phyloP scores from a whole-genome alignment of 2,113 vertebrate genomes.

The Cephalophus harveyi region DNA sequence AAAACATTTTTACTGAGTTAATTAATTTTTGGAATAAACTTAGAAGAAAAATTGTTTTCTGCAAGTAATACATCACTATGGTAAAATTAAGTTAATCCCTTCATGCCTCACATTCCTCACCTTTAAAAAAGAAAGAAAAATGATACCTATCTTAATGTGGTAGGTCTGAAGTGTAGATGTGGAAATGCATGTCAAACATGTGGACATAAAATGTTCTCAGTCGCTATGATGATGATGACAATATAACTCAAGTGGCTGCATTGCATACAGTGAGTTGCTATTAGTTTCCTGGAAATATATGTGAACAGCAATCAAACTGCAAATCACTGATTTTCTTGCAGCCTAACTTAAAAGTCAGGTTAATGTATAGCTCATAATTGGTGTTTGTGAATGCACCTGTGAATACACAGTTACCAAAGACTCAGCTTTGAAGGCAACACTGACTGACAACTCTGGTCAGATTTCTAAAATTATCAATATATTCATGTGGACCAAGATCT shows the following conservation, averaged over 20 bases:
- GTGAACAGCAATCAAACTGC: neutral
- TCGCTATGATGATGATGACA: neutral
- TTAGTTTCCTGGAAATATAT: neutral
- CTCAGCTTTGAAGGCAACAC: constrained; percentile 17
- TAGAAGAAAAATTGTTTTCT: neutral
- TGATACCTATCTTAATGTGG: too few relatives aligned
- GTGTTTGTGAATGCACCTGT: neutral
- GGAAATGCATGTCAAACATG: neutral
- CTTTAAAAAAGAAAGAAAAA: neutral
- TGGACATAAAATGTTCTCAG: neutral
- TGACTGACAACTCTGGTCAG: constrained; percentile 14
- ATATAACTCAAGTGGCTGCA: neutral
- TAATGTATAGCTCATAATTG: constrained; percentile 28
- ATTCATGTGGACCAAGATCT: neutral
- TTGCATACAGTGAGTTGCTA: neutral
- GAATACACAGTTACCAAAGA: constrained; percentile 30
- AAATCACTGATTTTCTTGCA: constrained; percentile 18
- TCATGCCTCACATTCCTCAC: neutral
- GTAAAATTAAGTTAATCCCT: neutral
- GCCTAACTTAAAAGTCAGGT: constrained; percentile 47
- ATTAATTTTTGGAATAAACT: neutral
- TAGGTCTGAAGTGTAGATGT: neutral
- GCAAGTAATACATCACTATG: neutral
- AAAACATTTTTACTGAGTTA: neutral
- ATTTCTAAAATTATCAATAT: constrained; percentile 1